Percentiles rank a stretch among this genome's conserved stretches.
Conservation (phyloP, 2,113 vertebrate genomes). For the Petromus typicus region DNA sequence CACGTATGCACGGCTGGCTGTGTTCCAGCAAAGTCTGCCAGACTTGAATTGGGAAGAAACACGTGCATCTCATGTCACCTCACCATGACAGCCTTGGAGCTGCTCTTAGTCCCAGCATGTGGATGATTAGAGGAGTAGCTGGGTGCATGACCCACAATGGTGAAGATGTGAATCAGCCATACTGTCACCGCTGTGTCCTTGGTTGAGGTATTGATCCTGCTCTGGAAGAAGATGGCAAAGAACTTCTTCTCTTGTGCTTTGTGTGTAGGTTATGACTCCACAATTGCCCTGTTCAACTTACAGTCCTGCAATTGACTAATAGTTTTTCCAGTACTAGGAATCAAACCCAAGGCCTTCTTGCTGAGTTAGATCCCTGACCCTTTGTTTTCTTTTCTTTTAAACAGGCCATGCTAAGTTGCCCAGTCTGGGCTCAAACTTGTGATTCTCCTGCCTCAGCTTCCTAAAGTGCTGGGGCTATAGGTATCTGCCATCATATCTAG, state of each 20-base stretch:
- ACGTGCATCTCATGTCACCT: neutral
- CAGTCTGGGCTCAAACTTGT: neutral
- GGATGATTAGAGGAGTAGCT: neutral
- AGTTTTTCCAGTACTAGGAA: neutral
- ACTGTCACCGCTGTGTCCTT: neutral
- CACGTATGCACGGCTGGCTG: neutral
- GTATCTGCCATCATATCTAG: neutral
- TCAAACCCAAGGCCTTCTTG: neutral
- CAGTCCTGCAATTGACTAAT: neutral
- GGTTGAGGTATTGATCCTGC: neutral
- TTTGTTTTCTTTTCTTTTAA: neutral
- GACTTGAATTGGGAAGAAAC: neutral
- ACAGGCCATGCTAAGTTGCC: neutral
- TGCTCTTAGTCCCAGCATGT: neutral
- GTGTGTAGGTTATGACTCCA: neutral
- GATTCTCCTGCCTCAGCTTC: neutral
- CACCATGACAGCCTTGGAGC: neutral
- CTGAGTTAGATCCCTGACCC: neutral
- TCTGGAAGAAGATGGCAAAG: neutral
- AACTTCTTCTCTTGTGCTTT: neutral
- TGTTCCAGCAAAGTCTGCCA: conserved; percentile 38
- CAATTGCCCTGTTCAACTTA: neutral
- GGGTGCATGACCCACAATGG: neutral
- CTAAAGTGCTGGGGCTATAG: neutral
- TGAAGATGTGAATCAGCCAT: neutral